These are phyloP conservation scores for Tenebrio molitor DNA, from an alignment of 1,140 invertebrate species.

Conservation along the genomic window DNA sequence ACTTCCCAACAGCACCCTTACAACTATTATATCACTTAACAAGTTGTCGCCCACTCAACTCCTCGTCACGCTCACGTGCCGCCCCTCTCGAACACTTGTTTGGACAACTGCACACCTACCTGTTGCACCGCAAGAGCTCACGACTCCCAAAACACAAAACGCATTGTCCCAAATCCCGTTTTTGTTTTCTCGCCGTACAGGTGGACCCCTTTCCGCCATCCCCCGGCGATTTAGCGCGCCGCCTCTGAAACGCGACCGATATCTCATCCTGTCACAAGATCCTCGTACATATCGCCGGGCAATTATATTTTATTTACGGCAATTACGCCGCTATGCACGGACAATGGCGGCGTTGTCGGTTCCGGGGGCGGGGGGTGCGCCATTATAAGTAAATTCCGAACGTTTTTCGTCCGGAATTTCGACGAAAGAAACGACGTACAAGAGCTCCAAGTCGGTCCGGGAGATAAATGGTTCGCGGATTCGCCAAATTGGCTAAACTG, in stretches of 20 bases:
- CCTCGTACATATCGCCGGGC: conserved; percentile 19
- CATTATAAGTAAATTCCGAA: conserved; percentile 44
- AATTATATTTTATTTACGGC: conserved; percentile 35
- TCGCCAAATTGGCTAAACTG: conserved; percentile 31
- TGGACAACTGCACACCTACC: conserved; percentile 8
- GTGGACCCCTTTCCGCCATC: not conserved
- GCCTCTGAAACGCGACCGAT: not conserved
- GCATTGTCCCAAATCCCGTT: conserved; percentile 12
- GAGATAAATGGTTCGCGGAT: conserved; percentile 31
- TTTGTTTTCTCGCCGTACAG: conserved; percentile 12
- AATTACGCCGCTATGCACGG: conserved; percentile 19
- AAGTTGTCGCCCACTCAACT: conserved; percentile 15
- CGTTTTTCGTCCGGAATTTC: conserved; percentile 43
- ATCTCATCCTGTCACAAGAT: conserved; percentile 21
- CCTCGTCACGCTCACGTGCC: not conserved
- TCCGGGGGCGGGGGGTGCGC: conserved; percentile 11
- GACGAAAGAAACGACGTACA: conserved; percentile 40
- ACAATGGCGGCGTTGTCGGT: conserved; percentile 1
- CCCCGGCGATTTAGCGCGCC: not conserved
- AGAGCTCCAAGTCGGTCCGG: not conserved
- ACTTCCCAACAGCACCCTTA: too few relatives aligned
- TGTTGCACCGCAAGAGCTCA: not conserved
- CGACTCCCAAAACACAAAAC: conserved; percentile 21
- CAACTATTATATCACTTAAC: conserved; percentile 8
- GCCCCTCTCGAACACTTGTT: not conserved